Base-by-base conservation (phyloP, 2,888 invertebrate species). In the Ormyrus pomaceus region DNA sequence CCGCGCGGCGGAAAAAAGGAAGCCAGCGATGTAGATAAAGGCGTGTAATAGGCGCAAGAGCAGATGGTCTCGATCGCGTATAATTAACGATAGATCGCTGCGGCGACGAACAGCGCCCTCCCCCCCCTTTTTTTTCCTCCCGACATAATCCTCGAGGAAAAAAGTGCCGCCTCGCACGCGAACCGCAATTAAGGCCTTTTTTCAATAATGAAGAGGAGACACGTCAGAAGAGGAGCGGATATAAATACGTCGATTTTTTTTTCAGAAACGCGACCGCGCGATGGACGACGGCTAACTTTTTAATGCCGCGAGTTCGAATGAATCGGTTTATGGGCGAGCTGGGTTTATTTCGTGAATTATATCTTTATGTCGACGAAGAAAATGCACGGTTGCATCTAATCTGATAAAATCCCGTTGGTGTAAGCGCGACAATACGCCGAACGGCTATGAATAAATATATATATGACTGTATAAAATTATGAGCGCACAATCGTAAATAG, bases 71-170 rank as follows among this genome's bases (percentile, higher is more conserved):
- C n/a, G 68, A 70, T 79, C 71, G 65, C 65, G 53, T 73, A 82
- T 77, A 80, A 82, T 77, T 80, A 80, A 77, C 79, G 71, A 80
- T 82, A 77, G 77, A 76, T 73, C 34, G 70, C 50, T 51, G 64
- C 56, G 61, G 45, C n/a, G 50, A 72, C 62, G 58, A 64, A 11
- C 3, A 48, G 51, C 51, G 6, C 13, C 9, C 51, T 1, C 71
- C 59, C 53, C 64, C 61, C 19, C 13, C 62, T 51, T 68, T 69
- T 53, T 53, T 62, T 69, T 61, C 10, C 55, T 61, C 10, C 34
- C 48, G 4, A 6, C 34, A 34, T 34, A 34, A 34, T 34, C 34
- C 34, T 4, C 34, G n/a, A 10, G 19, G 19, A 46, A 66, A 78
- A 62, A 46, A 61, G 59, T 55, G 56, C 55, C 9, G 72, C 61